Base-by-base conservation (phyloP, 1,140 invertebrate genomes). In the Acyrthosiphon pisum region DNA sequence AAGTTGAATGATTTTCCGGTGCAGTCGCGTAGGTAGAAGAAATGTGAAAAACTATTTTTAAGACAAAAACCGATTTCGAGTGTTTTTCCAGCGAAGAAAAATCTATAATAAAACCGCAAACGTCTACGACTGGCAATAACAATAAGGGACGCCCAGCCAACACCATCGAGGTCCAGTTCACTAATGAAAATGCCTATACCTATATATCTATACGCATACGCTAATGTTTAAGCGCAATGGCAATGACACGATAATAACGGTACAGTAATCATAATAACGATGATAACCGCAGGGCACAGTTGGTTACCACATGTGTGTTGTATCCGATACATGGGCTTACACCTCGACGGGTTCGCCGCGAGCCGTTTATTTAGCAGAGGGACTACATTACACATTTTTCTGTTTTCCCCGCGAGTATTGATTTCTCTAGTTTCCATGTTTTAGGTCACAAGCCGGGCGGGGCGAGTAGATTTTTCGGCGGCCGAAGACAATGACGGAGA, bases 391-490 rank as follows among this genome's bases (percentile, higher is more conserved):
- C 89, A 68, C 89, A 68, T 90, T 90, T 90, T 90, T 68, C 56
- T 41, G 53, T 90, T 90, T 90, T 68, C 53, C 89, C 37, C 89
- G 56, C 89, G 53, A 90, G 89, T 90, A 90, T 90, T 90, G 89
- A 90, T 90, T 90, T 90, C 89, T 90, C 89, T 90, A 90, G 89
- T 90, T 90, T 90, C 56, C 89, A 44, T 68, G 89, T 90, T 90
- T 90, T 90, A 90, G 89, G 89, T 90, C 89, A 90, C 89, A 90
- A 60, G 2, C 41, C 89, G 89, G 89, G 89, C 37, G 89, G 26
- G 56, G 53, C 89, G 89, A 68, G 89, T 90, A 23, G 89, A 90
- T 60, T 90, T 90, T 90, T 90, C 89, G 89, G 89, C 56, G 37
- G 89, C 89, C 89, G 50, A 60, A 68, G 53, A 68, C 89, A 90